Evolutionary conservation across 2,113 vertebrate genomes (phyloP).

Genomic region (Sphyrna mokarran): DNA sequence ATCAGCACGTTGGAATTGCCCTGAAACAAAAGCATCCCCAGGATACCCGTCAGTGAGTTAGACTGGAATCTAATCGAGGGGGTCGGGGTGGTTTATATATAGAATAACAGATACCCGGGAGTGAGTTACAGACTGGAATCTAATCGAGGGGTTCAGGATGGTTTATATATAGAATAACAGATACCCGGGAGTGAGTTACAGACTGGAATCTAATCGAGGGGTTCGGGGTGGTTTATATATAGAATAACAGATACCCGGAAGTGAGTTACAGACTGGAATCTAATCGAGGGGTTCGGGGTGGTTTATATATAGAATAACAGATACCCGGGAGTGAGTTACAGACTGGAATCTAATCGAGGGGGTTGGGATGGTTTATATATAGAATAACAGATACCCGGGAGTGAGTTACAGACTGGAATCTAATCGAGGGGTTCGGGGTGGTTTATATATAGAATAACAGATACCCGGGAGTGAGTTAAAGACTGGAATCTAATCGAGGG

Average conservation of each 20-base stretch:
- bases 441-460: neutral
- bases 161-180: too few relatives aligned
- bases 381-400: neutral
- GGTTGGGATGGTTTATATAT: neutral
- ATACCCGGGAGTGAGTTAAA: neutral
- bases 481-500: neutral
- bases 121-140: too few relatives aligned
- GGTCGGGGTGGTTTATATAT: too few relatives aligned
- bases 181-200: too few relatives aligned
- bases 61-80: too few relatives aligned
- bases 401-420: neutral
- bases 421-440: neutral
- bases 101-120: too few relatives aligned
- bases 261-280: neutral
- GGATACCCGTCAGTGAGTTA: too few relatives aligned
- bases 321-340: neutral
- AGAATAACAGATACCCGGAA: neutral
- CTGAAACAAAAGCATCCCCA: slow-evolving; percentile 45
- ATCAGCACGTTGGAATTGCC: slow-evolving; percentile 64
- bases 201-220: too few relatives aligned
- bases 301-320: neutral
- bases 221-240: too few relatives aligned
- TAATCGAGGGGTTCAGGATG: too few relatives aligned
- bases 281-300: neutral
- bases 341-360: neutral